Evolutionary conservation across 2,797 vertebrate genomes (phyloP), one percentile per base, ranked within the genome.

Genomic region (Darevskia mixta): DNA sequence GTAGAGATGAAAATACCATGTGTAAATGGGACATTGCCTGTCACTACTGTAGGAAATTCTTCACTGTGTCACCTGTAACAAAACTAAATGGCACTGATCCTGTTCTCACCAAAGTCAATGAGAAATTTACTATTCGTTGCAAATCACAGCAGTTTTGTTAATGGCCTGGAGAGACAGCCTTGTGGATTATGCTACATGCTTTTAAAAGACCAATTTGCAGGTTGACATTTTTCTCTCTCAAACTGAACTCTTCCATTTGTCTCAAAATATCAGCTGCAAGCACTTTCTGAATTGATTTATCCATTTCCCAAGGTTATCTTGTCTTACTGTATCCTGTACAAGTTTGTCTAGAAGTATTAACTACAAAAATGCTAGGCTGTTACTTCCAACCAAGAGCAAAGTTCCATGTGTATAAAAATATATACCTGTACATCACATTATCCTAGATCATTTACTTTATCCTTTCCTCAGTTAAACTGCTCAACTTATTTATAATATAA

Each of bases 301-400:
- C 86, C 73, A 87, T 87, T 75, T 81, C 25, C 78, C 64, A 81
- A 87, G 69, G 43, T 82, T 87, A 82, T 81, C 29, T 80, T 64
- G 86, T 45, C 49, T 45, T 11, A 13, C 38, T 64, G 55, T 82
- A n/a, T 2, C 29, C 79, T 79, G 41, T 27, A 61, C 76, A 79
- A 38, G 20, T n/a, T 25, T 75, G 69, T 61, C 66, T 73, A 71
- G 35, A 64, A 75, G 20, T 43, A 75, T 75, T 81, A 81, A 43
- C 78, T 87, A 41, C 49, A 23, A 8, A 82, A 64, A 80, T 81
- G 35, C 29, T 41, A 82, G 23, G 29, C 79, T 32, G 67, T 20
- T 64, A 32, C 29, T 75, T 72, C 77, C 27, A 41, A 29, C 25
- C 45, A 58, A 71, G 17, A 86, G 32, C 11, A 79, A 86, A 15